phyloP scores from a whole-genome alignment of 2,113 vertebrate species.

The Grallaria varia region DNA sequence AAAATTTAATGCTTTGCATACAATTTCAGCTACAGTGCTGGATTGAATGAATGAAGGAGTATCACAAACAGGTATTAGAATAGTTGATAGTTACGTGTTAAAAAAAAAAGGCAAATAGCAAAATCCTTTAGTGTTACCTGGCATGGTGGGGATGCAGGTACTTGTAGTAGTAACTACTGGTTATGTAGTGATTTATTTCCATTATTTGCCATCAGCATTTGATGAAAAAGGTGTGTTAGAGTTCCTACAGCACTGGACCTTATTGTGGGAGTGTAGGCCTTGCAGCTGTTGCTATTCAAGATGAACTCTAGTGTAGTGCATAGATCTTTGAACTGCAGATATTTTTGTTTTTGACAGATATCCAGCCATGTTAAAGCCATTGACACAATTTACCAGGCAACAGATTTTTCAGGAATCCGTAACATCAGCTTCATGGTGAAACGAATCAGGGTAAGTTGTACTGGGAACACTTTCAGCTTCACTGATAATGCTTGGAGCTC shows the following conservation, averaged over 20 bases:
- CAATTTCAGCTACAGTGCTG: background rate
- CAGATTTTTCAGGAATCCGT: slow-evolving; percentile 93
- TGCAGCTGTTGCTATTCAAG: background rate
- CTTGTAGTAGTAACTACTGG: background rate
- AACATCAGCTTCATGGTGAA: slow-evolving; percentile 99
- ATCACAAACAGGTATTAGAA: background rate
- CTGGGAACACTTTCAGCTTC: background rate
- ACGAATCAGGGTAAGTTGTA: slow-evolving; percentile 87
- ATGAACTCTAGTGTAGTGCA: accelerated
- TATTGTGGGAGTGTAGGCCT: background rate
- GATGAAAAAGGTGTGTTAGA: background rate
- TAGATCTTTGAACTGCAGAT: background rate
- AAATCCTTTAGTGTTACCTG: background rate
- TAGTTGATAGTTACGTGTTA: background rate
- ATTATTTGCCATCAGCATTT: background rate
- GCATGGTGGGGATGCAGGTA: background rate
- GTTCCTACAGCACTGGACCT: background rate
- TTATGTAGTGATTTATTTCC: background rate
- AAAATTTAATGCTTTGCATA: background rate
- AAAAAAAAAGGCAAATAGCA: background rate
- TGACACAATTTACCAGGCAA: slow-evolving; percentile 92
- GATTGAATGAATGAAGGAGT: background rate
- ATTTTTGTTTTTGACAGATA: slow-evolving; percentile 77
- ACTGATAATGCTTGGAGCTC: background rate
- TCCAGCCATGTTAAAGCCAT: slow-evolving; percentile 97